A percentile compares a stretch with the other conserved stretches of the same genome.
These are phyloP conservation scores for Phoenicopterus ruber DNA, from an alignment of 2,113 vertebrate genomes.

Conservation along the genomic window DNA sequence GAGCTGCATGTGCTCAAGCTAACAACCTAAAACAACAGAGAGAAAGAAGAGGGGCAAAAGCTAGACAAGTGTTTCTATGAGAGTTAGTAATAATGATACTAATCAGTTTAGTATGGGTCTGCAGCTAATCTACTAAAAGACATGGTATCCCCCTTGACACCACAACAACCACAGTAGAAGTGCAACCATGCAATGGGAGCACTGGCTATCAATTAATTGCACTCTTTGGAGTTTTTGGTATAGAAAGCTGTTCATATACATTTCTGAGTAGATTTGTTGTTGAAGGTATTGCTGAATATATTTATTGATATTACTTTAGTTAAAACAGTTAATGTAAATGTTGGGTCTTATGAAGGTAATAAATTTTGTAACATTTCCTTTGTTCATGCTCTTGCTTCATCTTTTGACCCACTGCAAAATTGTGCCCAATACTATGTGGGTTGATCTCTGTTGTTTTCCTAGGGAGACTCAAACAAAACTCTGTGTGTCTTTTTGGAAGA, in stretches of 20 bases:
- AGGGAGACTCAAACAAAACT: neutral
- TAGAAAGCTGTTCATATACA: neutral
- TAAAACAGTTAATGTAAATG: neutral
- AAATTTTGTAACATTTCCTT: neutral
- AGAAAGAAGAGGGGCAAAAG: neutral
- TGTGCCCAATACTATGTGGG: neutral
- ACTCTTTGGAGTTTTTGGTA: neutral
- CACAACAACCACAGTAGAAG: neutral
- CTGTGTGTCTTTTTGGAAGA: neutral
- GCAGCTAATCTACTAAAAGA: neutral
- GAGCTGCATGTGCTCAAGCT: neutral
- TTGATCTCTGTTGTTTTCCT: neutral
- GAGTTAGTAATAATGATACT: neutral
- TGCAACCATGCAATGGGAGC: accelerated
- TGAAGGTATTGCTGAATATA: neutral
- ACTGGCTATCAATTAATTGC: neutral
- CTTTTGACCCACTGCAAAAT: neutral
- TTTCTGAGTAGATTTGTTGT: neutral
- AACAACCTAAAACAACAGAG: neutral
- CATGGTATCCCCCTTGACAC: neutral
- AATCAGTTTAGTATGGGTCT: neutral
- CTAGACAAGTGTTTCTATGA: neutral
- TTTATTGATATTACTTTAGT: neutral
- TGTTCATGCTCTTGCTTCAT: neutral
- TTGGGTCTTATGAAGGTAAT: neutral